These are phyloP conservation scores for Chascanopsetta lugubris DNA, from an alignment of 2,113 vertebrate species.

Conservation along the genomic window DNA sequence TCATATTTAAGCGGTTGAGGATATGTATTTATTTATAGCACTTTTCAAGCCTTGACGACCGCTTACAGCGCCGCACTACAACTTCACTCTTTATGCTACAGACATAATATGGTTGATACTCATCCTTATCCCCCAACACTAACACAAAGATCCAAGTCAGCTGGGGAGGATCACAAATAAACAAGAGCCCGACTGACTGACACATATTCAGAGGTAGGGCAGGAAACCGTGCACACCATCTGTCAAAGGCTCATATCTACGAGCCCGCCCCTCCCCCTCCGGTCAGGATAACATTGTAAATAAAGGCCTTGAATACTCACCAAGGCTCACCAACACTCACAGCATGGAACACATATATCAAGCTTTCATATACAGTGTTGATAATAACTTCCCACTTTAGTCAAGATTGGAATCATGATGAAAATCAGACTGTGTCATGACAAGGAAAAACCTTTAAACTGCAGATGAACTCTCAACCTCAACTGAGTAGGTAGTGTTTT, in stretches of 20 bases:
- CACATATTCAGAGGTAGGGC: slow-evolving; percentile 62
- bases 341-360: background rate
- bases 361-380: background rate
- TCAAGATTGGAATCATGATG: background rate
- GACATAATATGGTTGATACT: background rate
- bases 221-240: slow-evolving; percentile 62
- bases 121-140: background rate
- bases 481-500: no score
- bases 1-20: no score
- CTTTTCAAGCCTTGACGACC: no score
- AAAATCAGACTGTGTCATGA: background rate
- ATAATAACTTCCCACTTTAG: no score
- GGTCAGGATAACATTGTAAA: slow-evolving; percentile 21
- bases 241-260: slow-evolving; percentile 60
- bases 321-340: background rate
- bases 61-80: no score
- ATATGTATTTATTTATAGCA: no score
- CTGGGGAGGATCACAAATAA: slow-evolving; percentile 26
- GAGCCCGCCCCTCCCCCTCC: slow-evolving; percentile 46
- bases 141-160: slow-evolving; percentile 22
- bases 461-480: no score
- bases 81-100: background rate
- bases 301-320: slow-evolving; percentile 20
- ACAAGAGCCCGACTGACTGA: slow-evolving; percentile 42
- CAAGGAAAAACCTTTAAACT: background rate